Evolutionary conservation across 2,113 vertebrate genomes (phyloP).

Genomic region (Mobula birostris): DNA sequence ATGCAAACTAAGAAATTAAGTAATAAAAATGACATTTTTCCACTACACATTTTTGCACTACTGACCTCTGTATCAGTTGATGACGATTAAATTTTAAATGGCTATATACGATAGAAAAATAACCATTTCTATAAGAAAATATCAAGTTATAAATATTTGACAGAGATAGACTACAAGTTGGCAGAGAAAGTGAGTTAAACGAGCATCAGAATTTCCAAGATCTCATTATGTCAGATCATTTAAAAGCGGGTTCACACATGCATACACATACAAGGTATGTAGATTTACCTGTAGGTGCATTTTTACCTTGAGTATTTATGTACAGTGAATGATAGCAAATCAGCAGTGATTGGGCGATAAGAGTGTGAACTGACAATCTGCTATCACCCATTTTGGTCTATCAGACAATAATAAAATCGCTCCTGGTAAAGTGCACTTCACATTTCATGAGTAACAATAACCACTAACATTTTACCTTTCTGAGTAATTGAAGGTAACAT

Average conservation of each 20-base stretch:
- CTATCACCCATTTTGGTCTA: not conserved
- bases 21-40: not conserved
- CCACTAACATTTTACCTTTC: not conserved
- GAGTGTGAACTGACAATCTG: not conserved
- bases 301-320: not conserved
- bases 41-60: not conserved
- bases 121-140: slow-evolving; percentile 35
- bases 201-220: not conserved
- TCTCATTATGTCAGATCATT: not conserved
- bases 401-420: not conserved
- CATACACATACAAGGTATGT: too few species aligned
- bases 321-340: not conserved
- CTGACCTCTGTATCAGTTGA: not conserved
- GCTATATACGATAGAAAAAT: slow-evolving; percentile 35
- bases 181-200: too few species aligned
- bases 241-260: not conserved
- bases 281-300: not conserved
- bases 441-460: not conserved
- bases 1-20: not conserved
- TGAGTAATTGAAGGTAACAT: not conserved
- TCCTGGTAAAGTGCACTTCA: not conserved
- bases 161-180: not conserved
- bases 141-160: slow-evolving; percentile 29
- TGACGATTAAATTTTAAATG: slow-evolving; percentile 19
- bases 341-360: not conserved